These are phyloP conservation scores for Drepanosiphum platanoidis DNA, from an alignment of 2,888 invertebrate species.

Conservation along the genomic window DNA sequence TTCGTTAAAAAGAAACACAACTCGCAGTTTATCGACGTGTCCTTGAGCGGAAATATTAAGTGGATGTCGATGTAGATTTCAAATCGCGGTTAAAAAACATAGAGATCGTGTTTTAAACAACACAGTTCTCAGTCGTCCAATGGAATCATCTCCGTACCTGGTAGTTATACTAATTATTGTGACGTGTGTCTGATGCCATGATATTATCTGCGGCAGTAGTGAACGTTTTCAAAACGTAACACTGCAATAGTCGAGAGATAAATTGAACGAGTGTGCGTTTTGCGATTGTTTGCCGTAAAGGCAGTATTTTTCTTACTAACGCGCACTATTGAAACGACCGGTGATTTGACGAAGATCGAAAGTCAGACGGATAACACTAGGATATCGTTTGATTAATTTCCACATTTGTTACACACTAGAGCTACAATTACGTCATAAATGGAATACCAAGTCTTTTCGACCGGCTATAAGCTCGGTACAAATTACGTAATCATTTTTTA, in stretches of 20 bases:
- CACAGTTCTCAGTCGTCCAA: not conserved
- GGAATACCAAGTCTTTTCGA: too few relatives aligned
- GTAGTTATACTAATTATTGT: not conserved
- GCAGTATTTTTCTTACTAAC: not conserved
- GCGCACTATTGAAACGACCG: too few relatives aligned
- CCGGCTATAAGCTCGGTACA: too few relatives aligned
- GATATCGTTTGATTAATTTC: too few relatives aligned
- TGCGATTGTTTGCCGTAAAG: not conserved
- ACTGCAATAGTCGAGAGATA: not conserved
- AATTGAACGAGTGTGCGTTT: not conserved
- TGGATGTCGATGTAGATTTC: not conserved
- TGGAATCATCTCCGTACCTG: not conserved
- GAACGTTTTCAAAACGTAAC: not conserved
- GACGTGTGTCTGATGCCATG: not conserved
- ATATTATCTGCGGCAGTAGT: not conserved
- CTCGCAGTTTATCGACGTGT: not conserved
- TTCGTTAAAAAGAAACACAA: not conserved
- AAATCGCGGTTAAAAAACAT: constrained; percentile 5
- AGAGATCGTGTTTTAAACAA: constrained; percentile 10
- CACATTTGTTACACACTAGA: too few relatives aligned
- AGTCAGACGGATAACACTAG: too few relatives aligned
- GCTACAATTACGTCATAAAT: too few relatives aligned
- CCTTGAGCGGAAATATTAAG: constrained; percentile 16
- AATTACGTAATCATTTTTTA: too few relatives aligned
- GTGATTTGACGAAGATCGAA: too few relatives aligned